phyloP scores from a whole-genome alignment of 37 sponge, comb jelly and placozoan species.

The Ianthella basta region DNA sequence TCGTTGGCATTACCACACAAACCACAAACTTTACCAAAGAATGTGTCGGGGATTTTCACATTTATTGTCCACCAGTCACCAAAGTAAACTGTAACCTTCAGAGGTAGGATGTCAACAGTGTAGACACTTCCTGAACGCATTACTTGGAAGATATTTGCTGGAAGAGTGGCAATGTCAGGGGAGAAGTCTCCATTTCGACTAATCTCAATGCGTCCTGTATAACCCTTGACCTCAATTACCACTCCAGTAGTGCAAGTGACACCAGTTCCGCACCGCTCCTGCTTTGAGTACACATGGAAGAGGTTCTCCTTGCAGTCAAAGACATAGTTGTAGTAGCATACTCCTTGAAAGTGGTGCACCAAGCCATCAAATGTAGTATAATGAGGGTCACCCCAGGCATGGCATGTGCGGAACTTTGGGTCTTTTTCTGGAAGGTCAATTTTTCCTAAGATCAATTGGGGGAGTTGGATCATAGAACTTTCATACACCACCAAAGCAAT shows the following conservation, averaged over 20 bases:
- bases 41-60: not conserved
- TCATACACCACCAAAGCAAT: no score
- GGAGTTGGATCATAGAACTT: no score
- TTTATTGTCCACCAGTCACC: not conserved
- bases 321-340: not conserved
- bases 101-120: not conserved
- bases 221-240: not conserved
- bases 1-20: not conserved
- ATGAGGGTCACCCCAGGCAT: not conserved
- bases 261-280: not conserved
- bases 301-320: not conserved
- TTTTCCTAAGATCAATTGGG: no score
- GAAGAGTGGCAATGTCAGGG: not conserved
- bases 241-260: not conserved
- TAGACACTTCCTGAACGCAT: not conserved
- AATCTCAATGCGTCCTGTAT: not conserved
- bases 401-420: not conserved
- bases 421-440: no score
- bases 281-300: not conserved
- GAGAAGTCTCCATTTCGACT: not conserved
- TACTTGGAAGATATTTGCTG: not conserved
- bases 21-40: not conserved
- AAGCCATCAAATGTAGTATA: conserved; percentile 4
- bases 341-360: conserved; percentile 17
- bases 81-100: not conserved